Percentiles rank a stretch among this genome's conserved stretches.
Evolutionary conservation across 2,797 vertebrate species (phyloP).

Genomic region (Melanogrammus aeglefinus): DNA sequence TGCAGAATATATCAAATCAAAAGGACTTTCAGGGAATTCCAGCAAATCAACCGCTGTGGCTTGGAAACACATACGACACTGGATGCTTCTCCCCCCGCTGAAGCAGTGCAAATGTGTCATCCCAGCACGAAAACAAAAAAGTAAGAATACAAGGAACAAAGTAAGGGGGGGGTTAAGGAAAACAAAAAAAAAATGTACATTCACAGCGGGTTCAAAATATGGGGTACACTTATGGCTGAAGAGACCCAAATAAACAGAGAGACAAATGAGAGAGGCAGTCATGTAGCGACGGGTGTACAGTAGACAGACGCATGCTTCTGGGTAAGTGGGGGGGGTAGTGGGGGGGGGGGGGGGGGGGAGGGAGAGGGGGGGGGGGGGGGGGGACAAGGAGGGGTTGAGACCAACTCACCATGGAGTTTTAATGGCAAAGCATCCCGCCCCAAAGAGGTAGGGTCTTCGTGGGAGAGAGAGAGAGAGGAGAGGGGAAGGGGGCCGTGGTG

Average conservation of each 20-base stretch:
- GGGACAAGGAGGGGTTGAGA: conserved; percentile 31
- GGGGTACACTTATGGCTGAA: too few species aligned
- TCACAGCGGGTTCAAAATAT: background rate
- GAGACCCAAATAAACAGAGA: background rate
- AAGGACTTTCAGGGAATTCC: background rate
- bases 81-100: background rate
- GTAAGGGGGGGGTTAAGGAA: background rate
- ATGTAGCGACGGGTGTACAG: background rate
- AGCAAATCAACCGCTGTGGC: background rate
- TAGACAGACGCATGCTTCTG: background rate
- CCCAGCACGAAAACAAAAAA: background rate
- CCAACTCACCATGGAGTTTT: conserved; percentile 99
- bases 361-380: conserved; percentile 45
- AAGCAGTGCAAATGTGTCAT: background rate
- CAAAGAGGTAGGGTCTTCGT: conserved; percentile 99
- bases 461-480: conserved; percentile 41
- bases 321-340: conserved; percentile 51
- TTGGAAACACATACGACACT: background rate
- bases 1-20: background rate
- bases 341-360: conserved; percentile 51
- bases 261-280: background rate
- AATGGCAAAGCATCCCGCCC: conserved; percentile 99
- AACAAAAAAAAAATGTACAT: background rate
- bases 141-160: background rate
- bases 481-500: background rate